Evolutionary conservation across 2,888 invertebrate genomes (phyloP).

Genomic region (Drosophila flavopinicola): DNA sequence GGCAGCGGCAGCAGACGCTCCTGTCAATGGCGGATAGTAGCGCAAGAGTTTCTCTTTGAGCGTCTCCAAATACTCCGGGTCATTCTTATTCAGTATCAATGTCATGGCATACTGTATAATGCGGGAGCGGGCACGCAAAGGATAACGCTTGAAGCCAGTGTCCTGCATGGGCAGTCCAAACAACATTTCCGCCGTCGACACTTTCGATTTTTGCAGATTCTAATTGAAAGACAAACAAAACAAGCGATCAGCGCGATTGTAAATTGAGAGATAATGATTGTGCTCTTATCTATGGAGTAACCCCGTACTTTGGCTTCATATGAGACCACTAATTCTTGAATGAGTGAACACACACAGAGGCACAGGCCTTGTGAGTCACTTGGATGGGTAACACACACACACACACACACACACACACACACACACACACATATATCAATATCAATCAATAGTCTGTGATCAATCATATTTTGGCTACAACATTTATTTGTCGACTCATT

Average conservation of each 20-base stretch:
- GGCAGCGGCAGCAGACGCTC: neutral
- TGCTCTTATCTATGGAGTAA: conserved; percentile 27
- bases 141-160: conserved; percentile 95
- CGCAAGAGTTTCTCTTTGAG: conserved; percentile 88
- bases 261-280: conserved; percentile 1
- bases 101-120: conserved; percentile 96
- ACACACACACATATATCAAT: no score
- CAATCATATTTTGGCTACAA: no score
- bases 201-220: conserved; percentile 93
- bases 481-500: neutral
- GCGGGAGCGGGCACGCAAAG: conserved; percentile 92
- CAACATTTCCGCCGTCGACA: conserved; percentile 93
- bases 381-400: neutral
- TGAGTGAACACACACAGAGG: neutral
- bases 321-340: conserved; percentile 2
- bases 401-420: no score
- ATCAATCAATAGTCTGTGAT: conserved; percentile 3
- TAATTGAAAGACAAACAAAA: conserved; percentile 78
- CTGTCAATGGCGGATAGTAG: conserved; percentile 89
- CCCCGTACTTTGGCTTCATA: neutral
- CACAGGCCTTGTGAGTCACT: conserved; percentile 16
- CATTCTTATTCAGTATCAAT: conserved; percentile 91
- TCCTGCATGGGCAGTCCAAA: conserved; percentile 96
- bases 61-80: conserved; percentile 91
- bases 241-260: conserved; percentile 13